A percentile compares a stretch with the other conserved stretches of the same genome.
Evolutionary conservation across 2,888 invertebrate genomes (phyloP).

Genomic region (Galerucella nymphaeae): DNA sequence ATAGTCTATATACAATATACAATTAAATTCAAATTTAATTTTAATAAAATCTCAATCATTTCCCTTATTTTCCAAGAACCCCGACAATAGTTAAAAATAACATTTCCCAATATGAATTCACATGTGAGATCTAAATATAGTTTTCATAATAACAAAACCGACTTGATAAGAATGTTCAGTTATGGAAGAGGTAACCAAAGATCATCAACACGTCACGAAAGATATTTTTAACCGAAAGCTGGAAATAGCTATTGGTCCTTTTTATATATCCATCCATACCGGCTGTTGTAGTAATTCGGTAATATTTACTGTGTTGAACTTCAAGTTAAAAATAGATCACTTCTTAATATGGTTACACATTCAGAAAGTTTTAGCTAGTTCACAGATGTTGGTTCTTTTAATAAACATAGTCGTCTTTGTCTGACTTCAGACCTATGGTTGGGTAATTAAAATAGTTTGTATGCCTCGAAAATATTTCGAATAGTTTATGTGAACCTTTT

Average conservation of each 20-base stretch:
- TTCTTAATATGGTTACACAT: slow-evolving; percentile 50
- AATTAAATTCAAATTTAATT: slow-evolving; percentile 36
- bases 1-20: slow-evolving; percentile 45
- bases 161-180: slow-evolving; percentile 49
- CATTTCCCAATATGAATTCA: slow-evolving; percentile 29
- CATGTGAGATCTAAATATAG: slow-evolving; percentile 47
- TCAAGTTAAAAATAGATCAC: slow-evolving; percentile 47
- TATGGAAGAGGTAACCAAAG: slow-evolving; percentile 45
- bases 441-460: slow-evolving; percentile 21
- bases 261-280: slow-evolving; percentile 1
- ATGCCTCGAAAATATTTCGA: slow-evolving; percentile 18
- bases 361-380: slow-evolving; percentile 18
- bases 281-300: slow-evolving; percentile 10
- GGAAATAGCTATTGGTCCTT: slow-evolving; percentile 49
- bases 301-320: slow-evolving; percentile 32
- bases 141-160: slow-evolving; percentile 33
- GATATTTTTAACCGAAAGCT: slow-evolving; percentile 49
- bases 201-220: slow-evolving; percentile 47
- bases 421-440: slow-evolving; percentile 22
- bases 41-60: slow-evolving; percentile 18
- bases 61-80: slow-evolving; percentile 8
- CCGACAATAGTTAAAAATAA: slow-evolving; percentile 18
- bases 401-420: slow-evolving; percentile 11
- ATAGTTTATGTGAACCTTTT: slow-evolving; percentile 22
- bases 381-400: slow-evolving; percentile 10